Evolutionary conservation across 1,140 invertebrate genomes (phyloP).

Genomic region (Drosophila sp.): DNA sequence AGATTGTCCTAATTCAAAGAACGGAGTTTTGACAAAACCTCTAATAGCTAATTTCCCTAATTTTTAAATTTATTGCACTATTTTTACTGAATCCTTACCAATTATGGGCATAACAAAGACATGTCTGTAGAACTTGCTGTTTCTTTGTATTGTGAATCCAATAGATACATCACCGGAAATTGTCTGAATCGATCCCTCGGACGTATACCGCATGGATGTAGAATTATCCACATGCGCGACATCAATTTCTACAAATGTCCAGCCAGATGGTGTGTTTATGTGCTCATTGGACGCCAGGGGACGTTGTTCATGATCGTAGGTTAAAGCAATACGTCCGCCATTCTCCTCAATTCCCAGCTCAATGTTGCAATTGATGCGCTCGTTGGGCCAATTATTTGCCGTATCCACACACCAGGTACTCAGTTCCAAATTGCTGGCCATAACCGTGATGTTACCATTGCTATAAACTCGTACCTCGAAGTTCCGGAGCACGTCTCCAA

Average conservation of each 20-base stretch:
- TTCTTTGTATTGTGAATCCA: slow-evolving; percentile 60
- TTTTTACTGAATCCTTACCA: slow-evolving; percentile 33
- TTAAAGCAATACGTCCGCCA: slow-evolving; percentile 37
- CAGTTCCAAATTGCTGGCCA: slow-evolving; percentile 55
- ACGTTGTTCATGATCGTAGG: slow-evolving; percentile 43
- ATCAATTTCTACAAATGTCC: slow-evolving; percentile 62
- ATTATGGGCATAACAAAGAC: slow-evolving; percentile 68
- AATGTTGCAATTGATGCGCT: slow-evolving; percentile 65
- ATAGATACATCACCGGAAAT: slow-evolving; percentile 71
- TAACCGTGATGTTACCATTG: slow-evolving; percentile 66
- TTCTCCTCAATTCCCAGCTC: slow-evolving; percentile 57
- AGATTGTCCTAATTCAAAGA: too few species aligned
- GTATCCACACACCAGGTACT: slow-evolving; percentile 72
- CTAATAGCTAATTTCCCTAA: too few species aligned
- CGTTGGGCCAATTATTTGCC: slow-evolving; percentile 74
- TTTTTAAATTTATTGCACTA: too few species aligned
- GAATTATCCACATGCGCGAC: slow-evolving; percentile 53
- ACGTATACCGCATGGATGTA: slow-evolving; percentile 40
- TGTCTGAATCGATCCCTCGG: slow-evolving; percentile 47
- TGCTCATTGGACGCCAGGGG: slow-evolving; percentile 60
- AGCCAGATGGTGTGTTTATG: slow-evolving; percentile 69
- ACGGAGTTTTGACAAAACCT: too few species aligned
- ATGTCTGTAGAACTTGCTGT: slow-evolving; percentile 61
- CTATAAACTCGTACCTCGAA: slow-evolving; percentile 55
- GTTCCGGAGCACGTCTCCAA: slow-evolving; percentile 18